These are phyloP conservation scores for Platycheirus rosarum DNA, from an alignment of 2,888 invertebrate species.

Conservation along the genomic window DNA sequence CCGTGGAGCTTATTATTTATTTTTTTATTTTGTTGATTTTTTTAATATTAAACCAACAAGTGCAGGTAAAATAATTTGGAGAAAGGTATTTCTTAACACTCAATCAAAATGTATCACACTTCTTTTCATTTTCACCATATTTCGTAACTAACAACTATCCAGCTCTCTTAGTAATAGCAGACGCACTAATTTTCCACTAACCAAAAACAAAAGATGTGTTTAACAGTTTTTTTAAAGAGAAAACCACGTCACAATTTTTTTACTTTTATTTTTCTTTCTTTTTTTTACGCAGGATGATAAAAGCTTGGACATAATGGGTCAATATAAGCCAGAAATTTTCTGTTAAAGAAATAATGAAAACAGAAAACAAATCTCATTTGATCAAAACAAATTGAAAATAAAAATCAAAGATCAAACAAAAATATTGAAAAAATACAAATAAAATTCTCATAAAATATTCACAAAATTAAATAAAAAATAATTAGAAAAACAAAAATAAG, in stretches of 20 bases:
- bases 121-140: slow-evolving; percentile 15
- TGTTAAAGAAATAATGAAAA: slow-evolving; percentile 83
- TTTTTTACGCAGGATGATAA: slow-evolving; percentile 86
- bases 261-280: slow-evolving; percentile 74
- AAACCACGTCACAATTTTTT: slow-evolving; percentile 51
- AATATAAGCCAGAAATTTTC: slow-evolving; percentile 91
- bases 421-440: slow-evolving; percentile 48
- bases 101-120: slow-evolving; percentile 8
- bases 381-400: slow-evolving; percentile 44
- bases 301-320: slow-evolving; percentile 90
- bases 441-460: slow-evolving; percentile 61
- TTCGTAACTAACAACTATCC: slow-evolving; percentile 48
- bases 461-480: slow-evolving; percentile 42
- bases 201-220: slow-evolving; percentile 29
- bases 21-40: too few relatives aligned
- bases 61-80: neutral
- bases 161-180: slow-evolving; percentile 55
- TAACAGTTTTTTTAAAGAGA: slow-evolving; percentile 47
- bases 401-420: slow-evolving; percentile 60
- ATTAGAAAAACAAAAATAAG: slow-evolving; percentile 59
- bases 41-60: too few relatives aligned
- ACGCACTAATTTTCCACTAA: slow-evolving; percentile 70
- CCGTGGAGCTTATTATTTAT: too few relatives aligned
- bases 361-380: slow-evolving; percentile 72
- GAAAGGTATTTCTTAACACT: neutral